Percentiles rank a stretch among this genome's conserved stretches.
These are phyloP conservation scores for Musca domestica DNA, from an alignment of 1,140 invertebrate genomes.

Conservation along the genomic window DNA sequence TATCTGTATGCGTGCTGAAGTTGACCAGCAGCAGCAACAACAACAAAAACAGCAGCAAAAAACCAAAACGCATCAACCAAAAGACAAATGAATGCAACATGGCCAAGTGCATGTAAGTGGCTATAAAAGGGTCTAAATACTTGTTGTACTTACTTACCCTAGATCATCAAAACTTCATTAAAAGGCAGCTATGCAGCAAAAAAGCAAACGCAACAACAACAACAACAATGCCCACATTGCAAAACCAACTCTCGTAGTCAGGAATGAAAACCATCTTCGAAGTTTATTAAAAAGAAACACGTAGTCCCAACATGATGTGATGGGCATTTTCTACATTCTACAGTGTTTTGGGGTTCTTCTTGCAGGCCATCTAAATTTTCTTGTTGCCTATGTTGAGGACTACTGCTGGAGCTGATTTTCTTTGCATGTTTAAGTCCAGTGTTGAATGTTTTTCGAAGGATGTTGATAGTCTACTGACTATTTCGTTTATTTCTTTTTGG, in stretches of 20 bases:
- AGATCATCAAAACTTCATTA: constrained; percentile 11
- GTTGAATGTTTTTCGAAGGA: neutral
- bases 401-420: neutral
- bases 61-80: too few relatives aligned
- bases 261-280: constrained; percentile 9
- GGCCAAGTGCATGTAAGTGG: neutral
- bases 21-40: too few relatives aligned
- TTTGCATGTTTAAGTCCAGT: neutral
- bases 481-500: too few relatives aligned
- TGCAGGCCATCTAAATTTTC: neutral
- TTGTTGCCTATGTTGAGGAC: neutral
- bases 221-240: too few relatives aligned
- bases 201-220: neutral
- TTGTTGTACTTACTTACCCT: constrained; percentile 13
- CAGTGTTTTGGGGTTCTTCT: neutral
- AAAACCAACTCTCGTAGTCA: neutral
- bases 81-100: too few relatives aligned
- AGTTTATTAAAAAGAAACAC: constrained; percentile 20
- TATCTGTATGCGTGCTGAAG: too few relatives aligned
- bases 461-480: too few relatives aligned
- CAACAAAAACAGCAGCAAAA: too few relatives aligned
- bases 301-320: constrained; percentile 18
- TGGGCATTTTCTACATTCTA: constrained; percentile 9
- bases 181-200: neutral
- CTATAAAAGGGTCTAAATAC: constrained; percentile 14